Base-by-base conservation (phyloP, 2,797 vertebrate genomes). In the Champsocephalus esox region DNA sequence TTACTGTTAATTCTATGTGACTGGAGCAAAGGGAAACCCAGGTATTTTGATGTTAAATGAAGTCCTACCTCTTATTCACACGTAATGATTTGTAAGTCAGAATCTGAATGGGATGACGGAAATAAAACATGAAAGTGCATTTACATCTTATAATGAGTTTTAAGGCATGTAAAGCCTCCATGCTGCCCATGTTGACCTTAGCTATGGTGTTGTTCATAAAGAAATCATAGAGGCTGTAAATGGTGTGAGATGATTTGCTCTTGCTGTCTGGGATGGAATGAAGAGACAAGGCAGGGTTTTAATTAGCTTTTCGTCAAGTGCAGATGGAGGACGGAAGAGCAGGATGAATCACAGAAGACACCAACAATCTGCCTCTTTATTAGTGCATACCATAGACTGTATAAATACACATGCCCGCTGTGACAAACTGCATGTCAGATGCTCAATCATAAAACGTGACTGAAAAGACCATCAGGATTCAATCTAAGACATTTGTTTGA, bases 321-420 rank as follows among this genome's bases (percentile, higher is more conserved):
- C 73, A 91, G 86, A 93, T 83, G 75, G 87, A 91, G 83, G 82
- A 89, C 81, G 81, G 77, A 76, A 56, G 77, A 64, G 70, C 48
- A 16, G 71, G 73, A 92, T 96, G 90, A 94, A 95, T 95, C 94
- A 93, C 49, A 5, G 57, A 77, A 75, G 91, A 92, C 90, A 91
- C 89, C 81, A 84, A 81, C 92, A 88, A 87, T 92, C 90, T 93
- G 83, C 87, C 87, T 88, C 88, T 93, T 92, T 94, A 94, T 93
- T 92, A 88, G 77, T 65, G 77, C 44, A 3, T 76, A 28, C 24
- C 24, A 28, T 28, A 28, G 24, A 28, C 24, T 28, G 24, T 28
- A 28, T 28, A 28, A 28, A 28, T 28, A 77, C 80, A 77, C 67
- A 68, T 71, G 68, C 82, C 24, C 21, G 14, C 71, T 62, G 45